Percentiles rank a stretch among this genome's conserved stretches.
Conservation (phyloP, 2,113 vertebrate species). For the Tychaedon coryphoeus region DNA sequence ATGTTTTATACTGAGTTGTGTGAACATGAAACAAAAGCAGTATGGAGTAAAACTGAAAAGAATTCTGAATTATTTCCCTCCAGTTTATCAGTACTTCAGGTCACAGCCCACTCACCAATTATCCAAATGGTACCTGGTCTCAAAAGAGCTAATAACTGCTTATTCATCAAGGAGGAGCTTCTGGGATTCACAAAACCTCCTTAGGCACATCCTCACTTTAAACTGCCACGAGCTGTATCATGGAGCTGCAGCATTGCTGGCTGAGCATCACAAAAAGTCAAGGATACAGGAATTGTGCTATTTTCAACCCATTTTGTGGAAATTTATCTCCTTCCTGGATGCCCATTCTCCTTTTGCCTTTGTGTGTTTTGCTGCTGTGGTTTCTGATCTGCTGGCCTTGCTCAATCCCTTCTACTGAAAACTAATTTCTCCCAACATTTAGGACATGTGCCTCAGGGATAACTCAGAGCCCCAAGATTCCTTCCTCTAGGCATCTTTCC, state of each 20-base stretch:
- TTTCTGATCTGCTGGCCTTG: background rate
- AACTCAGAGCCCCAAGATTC: background rate
- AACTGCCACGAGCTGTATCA: background rate
- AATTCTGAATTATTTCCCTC: conserved; percentile 19
- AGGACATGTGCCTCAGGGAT: background rate
- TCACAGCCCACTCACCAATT: conserved; percentile 58
- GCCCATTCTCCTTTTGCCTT: background rate
- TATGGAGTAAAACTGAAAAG: conserved; percentile 42
- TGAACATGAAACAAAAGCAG: conserved; percentile 53
- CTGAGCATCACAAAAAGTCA: background rate
- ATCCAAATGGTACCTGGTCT: background rate
- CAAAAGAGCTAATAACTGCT: conserved; percentile 40
- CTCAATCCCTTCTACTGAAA: background rate
- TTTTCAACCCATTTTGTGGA: accelerated
- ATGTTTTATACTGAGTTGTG: conserved; percentile 28
- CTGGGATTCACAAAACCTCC: background rate
- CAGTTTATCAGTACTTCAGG: conserved; percentile 33
- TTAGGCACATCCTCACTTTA: background rate
- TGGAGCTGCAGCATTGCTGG: background rate
- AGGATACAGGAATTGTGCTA: accelerated
- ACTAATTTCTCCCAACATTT: background rate
- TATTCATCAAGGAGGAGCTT: conserved; percentile 39
- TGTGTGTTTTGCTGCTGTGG: background rate
- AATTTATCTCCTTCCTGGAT: background rate
- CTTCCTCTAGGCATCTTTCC: background rate